A percentile compares a stretch with the other conserved stretches of the same genome.
Conservation (phyloP, 2,797 vertebrate genomes). For the Clarias fuscus region DNA sequence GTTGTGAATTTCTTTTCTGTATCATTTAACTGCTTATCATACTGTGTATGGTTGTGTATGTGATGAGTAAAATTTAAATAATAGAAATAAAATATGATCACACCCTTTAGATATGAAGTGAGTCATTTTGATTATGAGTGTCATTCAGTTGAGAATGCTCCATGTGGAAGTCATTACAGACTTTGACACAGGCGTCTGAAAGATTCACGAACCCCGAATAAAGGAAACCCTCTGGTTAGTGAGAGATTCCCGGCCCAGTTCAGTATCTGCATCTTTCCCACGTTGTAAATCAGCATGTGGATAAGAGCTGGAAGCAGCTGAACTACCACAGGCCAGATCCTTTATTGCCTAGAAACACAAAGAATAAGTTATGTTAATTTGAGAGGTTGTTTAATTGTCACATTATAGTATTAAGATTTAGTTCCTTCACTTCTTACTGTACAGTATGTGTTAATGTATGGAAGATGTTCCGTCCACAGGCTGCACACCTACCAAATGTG, state of each 20-base stretch:
- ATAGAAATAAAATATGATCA: not conserved
- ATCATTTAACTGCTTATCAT: no score
- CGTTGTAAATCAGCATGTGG: conserved; percentile 38
- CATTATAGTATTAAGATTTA: not conserved
- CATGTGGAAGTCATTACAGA: conserved; percentile 42
- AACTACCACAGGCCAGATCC: conserved; percentile 16
- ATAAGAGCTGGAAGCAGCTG: conserved; percentile 26
- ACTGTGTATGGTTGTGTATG: no score
- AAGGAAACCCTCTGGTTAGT: conserved; percentile 38
- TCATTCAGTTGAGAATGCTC: conserved; percentile 1
- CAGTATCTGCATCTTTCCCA: conserved; percentile 34
- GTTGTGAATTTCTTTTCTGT: no score
- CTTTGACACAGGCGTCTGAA: conserved; percentile 28
- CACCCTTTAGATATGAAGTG: not conserved
- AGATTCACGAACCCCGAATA: conserved; percentile 6
- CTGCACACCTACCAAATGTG: conserved; percentile 90
- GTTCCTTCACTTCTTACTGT: not conserved
- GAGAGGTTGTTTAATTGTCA: not conserved
- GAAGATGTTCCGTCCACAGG: conserved; percentile 68
- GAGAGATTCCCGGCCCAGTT: conserved; percentile 22
- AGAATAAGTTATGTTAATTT: not conserved
- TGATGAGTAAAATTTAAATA: no score
- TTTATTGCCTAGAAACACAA: not conserved
- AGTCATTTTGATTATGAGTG: conserved; percentile 3
- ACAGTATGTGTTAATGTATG: not conserved